Evolutionary conservation across 1,140 invertebrate species (phyloP).

Genomic region (Bilobella aurantiaca): DNA sequence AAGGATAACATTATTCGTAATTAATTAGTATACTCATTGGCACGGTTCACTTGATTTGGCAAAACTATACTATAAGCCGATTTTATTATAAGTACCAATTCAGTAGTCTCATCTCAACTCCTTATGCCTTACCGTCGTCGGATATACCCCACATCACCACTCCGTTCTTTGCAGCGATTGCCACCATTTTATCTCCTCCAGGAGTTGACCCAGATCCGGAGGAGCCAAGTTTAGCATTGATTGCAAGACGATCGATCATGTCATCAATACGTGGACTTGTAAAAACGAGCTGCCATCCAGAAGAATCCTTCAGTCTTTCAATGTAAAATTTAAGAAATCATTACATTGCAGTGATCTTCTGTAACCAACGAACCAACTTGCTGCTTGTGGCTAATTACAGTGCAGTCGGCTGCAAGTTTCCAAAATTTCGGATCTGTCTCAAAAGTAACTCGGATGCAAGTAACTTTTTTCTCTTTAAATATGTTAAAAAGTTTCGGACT

Average conservation of each 20-base stretch:
- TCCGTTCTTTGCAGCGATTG: slow-evolving; percentile 72
- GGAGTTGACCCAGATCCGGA: slow-evolving; percentile 35
- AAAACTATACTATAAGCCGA: not conserved
- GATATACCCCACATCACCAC: slow-evolving; percentile 82
- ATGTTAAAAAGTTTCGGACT: too few species aligned
- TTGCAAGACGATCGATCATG: slow-evolving; percentile 79
- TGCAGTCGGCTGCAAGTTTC: too few species aligned
- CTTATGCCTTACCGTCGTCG: slow-evolving; percentile 57
- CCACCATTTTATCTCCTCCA: slow-evolving; percentile 64
- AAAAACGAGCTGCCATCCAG: slow-evolving; percentile 90
- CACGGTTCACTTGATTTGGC: not conserved
- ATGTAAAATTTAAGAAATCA: slow-evolving; percentile 7
- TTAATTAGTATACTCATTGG: not conserved
- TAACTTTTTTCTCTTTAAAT: too few species aligned
- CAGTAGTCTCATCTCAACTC: too few species aligned
- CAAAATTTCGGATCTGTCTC: too few species aligned
- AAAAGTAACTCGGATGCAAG: too few species aligned
- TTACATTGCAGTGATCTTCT: too few species aligned
- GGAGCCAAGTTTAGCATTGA: slow-evolving; percentile 74
- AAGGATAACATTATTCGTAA: not conserved
- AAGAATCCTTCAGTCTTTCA: slow-evolving; percentile 89
- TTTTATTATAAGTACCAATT: too few species aligned
- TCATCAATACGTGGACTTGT: slow-evolving; percentile 82
- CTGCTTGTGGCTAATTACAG: too few species aligned
- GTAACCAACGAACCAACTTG: not conserved